These are phyloP conservation scores for Henricia sp. DNA, from an alignment of 53 echinoderm and acorn worm genomes.

Conservation along the genomic window DNA sequence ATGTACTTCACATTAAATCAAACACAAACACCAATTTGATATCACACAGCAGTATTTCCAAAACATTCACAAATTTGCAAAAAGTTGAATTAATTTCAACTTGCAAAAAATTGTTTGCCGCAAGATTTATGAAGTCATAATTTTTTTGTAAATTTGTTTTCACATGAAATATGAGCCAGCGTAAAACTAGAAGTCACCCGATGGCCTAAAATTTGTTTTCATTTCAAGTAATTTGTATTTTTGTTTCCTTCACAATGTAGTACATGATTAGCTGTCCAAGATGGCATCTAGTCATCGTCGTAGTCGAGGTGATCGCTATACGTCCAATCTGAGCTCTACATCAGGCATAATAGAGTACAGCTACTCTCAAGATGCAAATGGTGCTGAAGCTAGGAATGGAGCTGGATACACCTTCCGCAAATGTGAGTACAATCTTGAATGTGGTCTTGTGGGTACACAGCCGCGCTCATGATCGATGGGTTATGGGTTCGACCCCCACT, in stretches of 20 bases:
- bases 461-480: not conserved
- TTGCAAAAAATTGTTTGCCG: too few relatives aligned
- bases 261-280: slow-evolving; percentile 22
- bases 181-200: too few relatives aligned
- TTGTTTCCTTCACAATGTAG: not conserved
- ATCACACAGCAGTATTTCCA: too few relatives aligned
- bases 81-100: not conserved
- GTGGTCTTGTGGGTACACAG: not conserved
- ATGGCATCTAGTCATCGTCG: slow-evolving; percentile 71
- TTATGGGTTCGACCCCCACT: not conserved
- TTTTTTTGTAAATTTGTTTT: not conserved
- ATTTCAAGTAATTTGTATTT: not conserved
- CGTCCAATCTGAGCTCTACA: slow-evolving; percentile 68
- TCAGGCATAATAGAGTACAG: slow-evolving; percentile 79
- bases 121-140: too few relatives aligned
- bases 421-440: slow-evolving; percentile 24
- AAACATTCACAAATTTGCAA: too few relatives aligned
- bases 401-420: slow-evolving; percentile 18
- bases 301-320: slow-evolving; percentile 73
- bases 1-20: too few relatives aligned
- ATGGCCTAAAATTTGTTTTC: too few relatives aligned
- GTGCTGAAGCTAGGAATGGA: slow-evolving; percentile 13
- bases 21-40: too few relatives aligned
- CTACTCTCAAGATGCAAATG: slow-evolving; percentile 50
- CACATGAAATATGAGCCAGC: not conserved